Base-by-base conservation (phyloP, 2,797 vertebrate genomes). In the Acanthis flammea region DNA sequence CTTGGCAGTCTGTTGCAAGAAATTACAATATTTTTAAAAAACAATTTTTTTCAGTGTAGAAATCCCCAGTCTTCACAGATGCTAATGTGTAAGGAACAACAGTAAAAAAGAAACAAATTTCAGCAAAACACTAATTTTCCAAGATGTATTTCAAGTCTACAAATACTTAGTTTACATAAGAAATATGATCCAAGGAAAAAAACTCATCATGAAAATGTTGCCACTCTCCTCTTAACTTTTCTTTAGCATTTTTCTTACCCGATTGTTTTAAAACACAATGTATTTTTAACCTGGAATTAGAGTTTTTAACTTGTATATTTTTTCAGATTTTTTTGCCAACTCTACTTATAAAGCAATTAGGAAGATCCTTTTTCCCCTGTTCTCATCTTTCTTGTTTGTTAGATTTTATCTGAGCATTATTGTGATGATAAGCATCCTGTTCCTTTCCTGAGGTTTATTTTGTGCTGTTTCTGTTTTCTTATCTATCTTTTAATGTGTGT, bases 391-490 rank as follows among this genome's bases (percentile, higher is more conserved):
- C 1, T 2, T 94, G 68, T 76, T 92, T 76, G 70, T 87, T 72
- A 91, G 78, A 86, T 95, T 90, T 95, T 92, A 96, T 97, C 92
- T 85, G 35, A 44, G 54, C 2, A 10, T 57, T 79, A 84, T 28
- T 80, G 44, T 86, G 67, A 78, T 81, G 71, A 91, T 92, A 86
- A 95, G 42, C 76, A 82, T 80, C 35, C 61, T 55, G 87, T 86
- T 94, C 90, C 86, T 92, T 91, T 91, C 72, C 74, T 94, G 95
- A 82, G 57, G 65, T 89, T 95, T 58, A 33, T 93, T 90, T 86
- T 73, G 63, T 78, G 80, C 81, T 91, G 74, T 31, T 95, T 95
- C 82, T 76, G 93, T n/a, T 87, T 90, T 41, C 66, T 71, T 72
- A 75, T 95, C 77, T 95, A 2, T 51, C 55, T 81, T 75, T 62